Percentiles rank a stretch among this genome's conserved stretches.
Evolutionary conservation across 2,888 invertebrate genomes (phyloP).

Genomic region (Elegia similella): DNA sequence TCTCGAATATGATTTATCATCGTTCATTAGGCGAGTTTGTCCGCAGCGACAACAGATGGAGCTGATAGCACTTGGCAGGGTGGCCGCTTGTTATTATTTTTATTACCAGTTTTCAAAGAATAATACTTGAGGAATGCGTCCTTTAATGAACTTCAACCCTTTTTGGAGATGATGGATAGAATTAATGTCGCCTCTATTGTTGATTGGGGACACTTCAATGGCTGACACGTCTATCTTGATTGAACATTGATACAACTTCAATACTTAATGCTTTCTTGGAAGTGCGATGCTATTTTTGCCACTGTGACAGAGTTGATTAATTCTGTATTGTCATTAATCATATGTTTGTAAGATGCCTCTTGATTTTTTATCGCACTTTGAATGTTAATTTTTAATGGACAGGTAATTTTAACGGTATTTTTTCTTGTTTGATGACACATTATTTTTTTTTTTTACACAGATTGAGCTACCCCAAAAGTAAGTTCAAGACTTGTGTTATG

Average conservation of each 20-base stretch:
- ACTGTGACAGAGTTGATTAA: constrained; percentile 17
- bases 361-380: not conserved
- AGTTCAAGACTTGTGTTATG: no score
- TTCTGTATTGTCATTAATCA: constrained; percentile 14
- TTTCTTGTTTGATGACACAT: not conserved
- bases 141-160: constrained; percentile 81
- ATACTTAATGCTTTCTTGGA: constrained; percentile 51
- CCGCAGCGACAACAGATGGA: constrained; percentile 82
- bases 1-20: constrained; percentile 83
- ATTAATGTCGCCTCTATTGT: constrained; percentile 78
- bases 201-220: constrained; percentile 75
- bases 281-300: constrained; percentile 28
- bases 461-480: no score
- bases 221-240: constrained; percentile 55
- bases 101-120: constrained; percentile 81
- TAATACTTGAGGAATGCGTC: constrained; percentile 80
- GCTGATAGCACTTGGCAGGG: constrained; percentile 82
- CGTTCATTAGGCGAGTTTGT: constrained; percentile 82
- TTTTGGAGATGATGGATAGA: constrained; percentile 80
- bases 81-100: constrained; percentile 82
- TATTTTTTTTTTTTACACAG: not conserved
- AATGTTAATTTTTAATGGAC: not conserved
- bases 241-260: constrained; percentile 52
- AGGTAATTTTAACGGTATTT: not conserved
- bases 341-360: not conserved